phyloP scores from a whole-genome alignment of 2,888 invertebrate genomes.

The Asteroscopus sphinx region DNA sequence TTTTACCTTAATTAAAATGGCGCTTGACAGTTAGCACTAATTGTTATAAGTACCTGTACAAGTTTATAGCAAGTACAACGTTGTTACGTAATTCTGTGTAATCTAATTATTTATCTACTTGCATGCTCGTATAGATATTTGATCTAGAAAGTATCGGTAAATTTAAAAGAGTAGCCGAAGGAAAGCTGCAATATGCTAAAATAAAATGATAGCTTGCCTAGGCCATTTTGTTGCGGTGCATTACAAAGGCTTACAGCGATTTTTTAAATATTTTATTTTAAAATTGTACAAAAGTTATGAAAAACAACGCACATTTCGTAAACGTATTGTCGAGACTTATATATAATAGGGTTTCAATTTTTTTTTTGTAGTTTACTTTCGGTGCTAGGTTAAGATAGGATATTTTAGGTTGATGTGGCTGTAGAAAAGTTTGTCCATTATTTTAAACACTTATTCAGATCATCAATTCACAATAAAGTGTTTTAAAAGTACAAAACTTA shows the following conservation, averaged over 20 bases:
- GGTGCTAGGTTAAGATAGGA: too few relatives aligned
- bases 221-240: slow-evolving; percentile 16
- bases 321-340: too few relatives aligned
- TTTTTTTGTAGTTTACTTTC: not conserved
- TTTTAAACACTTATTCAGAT: too few relatives aligned
- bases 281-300: not conserved
- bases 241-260: slow-evolving; percentile 35
- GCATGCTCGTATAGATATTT: slow-evolving; percentile 29
- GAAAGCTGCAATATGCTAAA: slow-evolving; percentile 44
- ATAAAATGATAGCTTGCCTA: slow-evolving; percentile 49
- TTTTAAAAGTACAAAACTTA: slow-evolving; percentile 14
- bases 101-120: slow-evolving; percentile 12
- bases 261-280: slow-evolving; percentile 2
- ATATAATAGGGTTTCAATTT: too few relatives aligned
- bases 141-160: slow-evolving; percentile 40
- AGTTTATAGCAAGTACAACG: not conserved
- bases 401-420: not conserved
- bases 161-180: slow-evolving; percentile 32
- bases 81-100: slow-evolving; percentile 20
- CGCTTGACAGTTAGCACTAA: slow-evolving; percentile 55
- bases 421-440: too few relatives aligned
- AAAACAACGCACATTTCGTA: too few relatives aligned
- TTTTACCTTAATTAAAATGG: slow-evolving; percentile 53
- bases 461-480: not conserved
- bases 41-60: slow-evolving; percentile 6